Base-by-base conservation (phyloP, 1,140 invertebrate genomes). In the Sycophaga agraensis region DNA sequence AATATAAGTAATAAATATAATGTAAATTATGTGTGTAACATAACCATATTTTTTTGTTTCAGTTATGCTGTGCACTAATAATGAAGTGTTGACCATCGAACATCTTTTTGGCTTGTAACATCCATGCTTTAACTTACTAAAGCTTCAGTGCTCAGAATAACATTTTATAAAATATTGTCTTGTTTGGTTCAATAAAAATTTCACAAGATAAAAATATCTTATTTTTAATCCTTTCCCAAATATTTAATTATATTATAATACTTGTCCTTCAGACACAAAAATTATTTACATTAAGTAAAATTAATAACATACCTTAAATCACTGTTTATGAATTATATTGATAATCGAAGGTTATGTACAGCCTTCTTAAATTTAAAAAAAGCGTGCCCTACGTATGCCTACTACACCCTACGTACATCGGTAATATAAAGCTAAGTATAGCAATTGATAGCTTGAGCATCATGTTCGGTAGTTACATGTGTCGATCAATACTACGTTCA, bases 131-230 rank as follows among this genome's bases (percentile, higher is more conserved):
- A n/a, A n/a, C n/a, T n/a, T n/a, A n/a, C n/a, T n/a, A n/a, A n/a
- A n/a, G n/a, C n/a, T n/a, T n/a, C n/a, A n/a, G n/a, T n/a, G 28
- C 43, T 51, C 31, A 46, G 45, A 63, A 34, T 48, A 42, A 34
- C 53, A 51, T 67, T 73, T 72, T 70, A 59, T 69, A 71, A 55
- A 67, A 63, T 45, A 22, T 40, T 40, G 22, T 68, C 54, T 68
- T 69, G 61, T 65, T 66, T 54, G 45, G 49, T 68, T 69, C 48
- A 73, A 74, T 71, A 74, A 62, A 54, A 55, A 31, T 28, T n/a
- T n/a, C n/a, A n/a, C n/a, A 11, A 63, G 6, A 28, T 48, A 9
- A 34, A 49, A 16, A 49, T 49, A 26, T 26, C 4, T 8, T 1
- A 46, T 9, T 6, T 46, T 12, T 8, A 17, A n/a, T 26, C 48